Evolutionary conservation across 2,888 invertebrate species (phyloP), one percentile per base, ranked within the genome.

Genomic region (Hirtodrosophila alboralis): DNA sequence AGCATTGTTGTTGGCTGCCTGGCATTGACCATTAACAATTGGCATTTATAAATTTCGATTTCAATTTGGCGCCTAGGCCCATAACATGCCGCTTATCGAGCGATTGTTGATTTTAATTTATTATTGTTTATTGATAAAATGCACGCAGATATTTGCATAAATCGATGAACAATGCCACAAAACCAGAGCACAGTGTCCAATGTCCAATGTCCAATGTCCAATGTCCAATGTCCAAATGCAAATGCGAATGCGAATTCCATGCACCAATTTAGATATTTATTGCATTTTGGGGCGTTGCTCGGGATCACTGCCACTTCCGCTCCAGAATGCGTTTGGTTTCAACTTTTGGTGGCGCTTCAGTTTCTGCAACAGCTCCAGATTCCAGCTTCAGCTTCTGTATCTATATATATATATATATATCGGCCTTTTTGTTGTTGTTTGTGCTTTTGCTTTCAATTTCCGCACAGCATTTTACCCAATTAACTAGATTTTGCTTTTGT

Each of bases 51-150:
- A 73, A 80, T 84, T 80, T 84, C 65, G 57, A 71, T 79, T 83
- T 74, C 67, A 76, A 74, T 78, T 76, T 63, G 48, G 40, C 45
- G 57, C 36, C 23, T 30, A 31, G 27, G 8, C 12, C 27, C 58
- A 43, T 16, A 52, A 52, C 57, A 54, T n/a, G 28, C 34, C n/a
- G 45, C 43, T 57, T 27, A 36, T 33, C 36, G 57, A 43, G 49
- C 64, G 67, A 68, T 66, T 80, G 84, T 68, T 80, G 81, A 75
- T 76, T 81, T 81, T 81, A 74, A 81, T 81, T 84, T 81, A 78
- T 81, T 84, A 81, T 81, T 81, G 80, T 84, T 81, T 81, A 81
- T 81, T 84, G 80, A 81, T 81, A 79, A 81, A 84, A 81, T 81
- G 74, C 53, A 41, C 45, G 62, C 58, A 53, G 57, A 76, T 62